phyloP scores from a whole-genome alignment of 2,888 invertebrate species.

The Pseudeuparius sepicola region DNA sequence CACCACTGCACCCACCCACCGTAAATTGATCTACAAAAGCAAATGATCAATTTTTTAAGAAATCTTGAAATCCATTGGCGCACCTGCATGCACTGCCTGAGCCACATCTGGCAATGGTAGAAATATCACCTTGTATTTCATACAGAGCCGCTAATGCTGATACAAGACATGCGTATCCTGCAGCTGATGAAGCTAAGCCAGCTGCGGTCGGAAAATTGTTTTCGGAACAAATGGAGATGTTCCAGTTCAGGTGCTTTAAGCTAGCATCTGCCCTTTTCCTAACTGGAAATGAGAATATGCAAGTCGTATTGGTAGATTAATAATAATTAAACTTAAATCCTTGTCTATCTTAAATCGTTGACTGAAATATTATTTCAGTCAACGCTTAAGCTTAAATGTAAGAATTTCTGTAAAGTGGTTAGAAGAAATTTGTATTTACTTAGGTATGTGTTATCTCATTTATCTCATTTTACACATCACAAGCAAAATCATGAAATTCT shows the following conservation, averaged over 20 bases:
- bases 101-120: constrained; percentile 69
- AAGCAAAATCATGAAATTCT: too few species aligned
- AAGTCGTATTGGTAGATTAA: too few species aligned
- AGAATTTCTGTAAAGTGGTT: too few species aligned
- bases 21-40: too few species aligned
- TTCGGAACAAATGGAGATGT: constrained; percentile 72
- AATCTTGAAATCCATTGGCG: constrained; percentile 77
- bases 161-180: constrained; percentile 92
- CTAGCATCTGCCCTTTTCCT: constrained; percentile 37
- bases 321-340: too few species aligned
- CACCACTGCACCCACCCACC: constrained; percentile 84
- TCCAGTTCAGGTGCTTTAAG: constrained; percentile 49
- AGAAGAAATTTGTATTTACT: too few species aligned
- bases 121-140: constrained; percentile 61
- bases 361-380: too few species aligned
- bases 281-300: constrained; percentile 38
- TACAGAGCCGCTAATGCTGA: constrained; percentile 68
- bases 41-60: constrained; percentile 9
- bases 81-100: constrained; percentile 98
- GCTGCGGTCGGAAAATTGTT: constrained; percentile 99
- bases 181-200: constrained; percentile 95
- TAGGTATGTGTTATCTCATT: too few species aligned
- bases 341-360: too few species aligned
- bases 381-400: too few species aligned
- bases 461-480: too few species aligned